Base-by-base conservation (phyloP, 53 echinoderm and acorn worm species). In the Echinometra lucunter region DNA sequence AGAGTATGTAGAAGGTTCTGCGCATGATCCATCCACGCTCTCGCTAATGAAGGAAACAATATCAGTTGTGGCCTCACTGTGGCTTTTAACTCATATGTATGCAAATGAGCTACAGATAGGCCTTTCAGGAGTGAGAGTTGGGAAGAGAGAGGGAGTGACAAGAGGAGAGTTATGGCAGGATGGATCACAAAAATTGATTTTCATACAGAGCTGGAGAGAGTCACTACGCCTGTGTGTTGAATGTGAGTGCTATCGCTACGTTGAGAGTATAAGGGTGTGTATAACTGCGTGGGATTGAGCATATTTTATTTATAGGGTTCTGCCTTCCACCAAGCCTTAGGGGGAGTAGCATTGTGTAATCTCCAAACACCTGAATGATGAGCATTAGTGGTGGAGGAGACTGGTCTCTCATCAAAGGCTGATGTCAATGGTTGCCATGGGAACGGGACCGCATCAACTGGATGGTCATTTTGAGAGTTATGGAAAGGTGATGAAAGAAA, bases 1-100 rank as follows among this genome's bases (percentile, higher is more conserved):
- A 49, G 78, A 35, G 21, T 40, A 78, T 78, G 78, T 35, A 4
- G 9, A 13, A 35, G 3, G 38, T 30, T 69, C 45, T 44, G 90
- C 90, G 90, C 90, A 90, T 90, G 90, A 57, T 70, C 69, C 92
- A 5, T 42, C 32, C 66, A 21, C n/a, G 12, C 10, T 90, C 49
- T 90, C 49, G 47, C 40, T 92, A 92, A 92, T 92, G 92, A 92
- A 16, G 28, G 72, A 92, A 92, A 92, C 92, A 92, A 92, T 92
- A 92, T 92, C 45, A 67, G 67, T 70, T 69, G 44, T 44, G 74
- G 67, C 44, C 44, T 42, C 44, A 44, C 92, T 40, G 44, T 44
- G 27, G 69, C 44, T 53, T 69, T 70, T 70, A 40, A 67, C 53
- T 92, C 92, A 70, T 92, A 92, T 92, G 72, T 70, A 92, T 92